These are phyloP conservation scores for Etheostoma cragini DNA, from an alignment of 2,113 vertebrate species.

Conservation along the genomic window DNA sequence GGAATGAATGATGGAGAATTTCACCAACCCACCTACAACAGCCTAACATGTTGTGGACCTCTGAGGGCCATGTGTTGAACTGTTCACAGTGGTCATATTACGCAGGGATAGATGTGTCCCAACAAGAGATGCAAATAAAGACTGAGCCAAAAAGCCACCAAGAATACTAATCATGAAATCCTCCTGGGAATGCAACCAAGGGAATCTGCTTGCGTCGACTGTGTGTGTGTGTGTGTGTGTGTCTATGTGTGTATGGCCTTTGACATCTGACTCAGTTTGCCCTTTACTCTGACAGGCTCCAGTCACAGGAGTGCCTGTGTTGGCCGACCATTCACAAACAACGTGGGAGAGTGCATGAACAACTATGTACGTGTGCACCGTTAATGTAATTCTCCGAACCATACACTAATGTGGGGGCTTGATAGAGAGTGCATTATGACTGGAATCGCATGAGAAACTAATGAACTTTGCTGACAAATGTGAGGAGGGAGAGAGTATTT, in stretches of 20 bases:
- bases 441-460: constrained; percentile 31
- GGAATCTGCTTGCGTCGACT: constrained; percentile 49
- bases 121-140: constrained; percentile 10
- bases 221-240: constrained; percentile 21
- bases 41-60: constrained; percentile 19
- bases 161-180: constrained; percentile 41
- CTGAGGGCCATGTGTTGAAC: background rate
- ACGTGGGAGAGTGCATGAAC: constrained; percentile 28
- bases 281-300: constrained; percentile 48
- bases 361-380: constrained; percentile 22
- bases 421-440: constrained; percentile 52
- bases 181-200: constrained; percentile 26
- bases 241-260: constrained; percentile 37
- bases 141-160: background rate
- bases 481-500: constrained; percentile 37
- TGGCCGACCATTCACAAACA: constrained; percentile 68
- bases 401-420: constrained; percentile 17
- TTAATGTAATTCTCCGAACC: constrained; percentile 36
- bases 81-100: background rate
- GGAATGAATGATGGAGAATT: constrained; percentile 33
- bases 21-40: constrained; percentile 9
- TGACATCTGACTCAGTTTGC: constrained; percentile 62
- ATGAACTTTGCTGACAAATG: constrained; percentile 64
- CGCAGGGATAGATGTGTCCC: background rate
- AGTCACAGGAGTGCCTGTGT: constrained; percentile 55